Base-by-base conservation (phyloP, 2,113 vertebrate genomes). In the Crotophaga sulcirostris region DNA sequence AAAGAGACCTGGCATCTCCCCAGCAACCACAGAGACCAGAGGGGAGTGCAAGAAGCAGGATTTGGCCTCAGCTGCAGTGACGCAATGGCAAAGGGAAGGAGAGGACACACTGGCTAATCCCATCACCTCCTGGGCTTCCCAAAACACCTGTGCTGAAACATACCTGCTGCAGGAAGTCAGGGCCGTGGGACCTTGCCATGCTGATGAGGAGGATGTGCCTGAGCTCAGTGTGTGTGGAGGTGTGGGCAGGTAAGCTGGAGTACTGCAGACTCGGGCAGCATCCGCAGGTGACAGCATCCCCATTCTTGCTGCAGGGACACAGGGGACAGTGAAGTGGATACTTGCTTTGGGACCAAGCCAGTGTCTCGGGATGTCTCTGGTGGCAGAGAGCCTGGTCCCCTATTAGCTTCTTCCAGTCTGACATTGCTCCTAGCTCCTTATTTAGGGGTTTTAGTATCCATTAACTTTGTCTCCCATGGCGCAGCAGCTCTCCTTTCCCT, bases 181-280 rank as follows among this genome's bases (percentile, higher is more conserved):
- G 42, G 47, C 36, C 13, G 8, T 4, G 31, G 29, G 19, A 21
- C 63, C 3, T 0, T 9, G 44, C 54, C 1, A 1, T 29, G 26
- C 84, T 44, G 84, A 1, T 29, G 26, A 90, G 55, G 84, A 73
- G 40, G 36, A 44, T 36, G 28, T 63, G n/a, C 12, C 28, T 68
- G 70, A 79, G 21, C 24, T 78, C 1, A 3, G 24, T 40, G 52
- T 55, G 56, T 28, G 62, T 24, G 13, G 16, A 31, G 33, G 12
- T 59, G 24, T 10, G 4, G 28, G 31, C 34, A 67, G 40, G 52
- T n/a, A 34, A 89, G 29, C 73, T 25, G 16, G 47, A 75, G 29
- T 4, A 1, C 16, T 2, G 2, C 67, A 60, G 67, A 52, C 20
- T 13, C 3, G 0, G 33, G 16, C 38, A 68, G 49, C 26, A 68